Base-by-base conservation (phyloP, 2,888 invertebrate species). In the Thymelicus lineola region DNA sequence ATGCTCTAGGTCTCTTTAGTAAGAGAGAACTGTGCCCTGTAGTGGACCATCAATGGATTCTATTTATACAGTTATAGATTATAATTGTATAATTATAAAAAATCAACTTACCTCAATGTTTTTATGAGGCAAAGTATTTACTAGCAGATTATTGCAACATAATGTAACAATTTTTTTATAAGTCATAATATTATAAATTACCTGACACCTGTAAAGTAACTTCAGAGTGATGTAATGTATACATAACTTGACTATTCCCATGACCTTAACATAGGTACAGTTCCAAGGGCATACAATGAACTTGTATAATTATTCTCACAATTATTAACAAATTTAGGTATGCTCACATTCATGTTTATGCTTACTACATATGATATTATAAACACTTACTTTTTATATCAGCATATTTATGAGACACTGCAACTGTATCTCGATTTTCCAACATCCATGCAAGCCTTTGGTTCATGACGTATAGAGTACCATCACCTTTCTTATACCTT, bases 401-500 rank as follows among this genome's bases (percentile, higher is more conserved):
- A 73, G 98, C 97, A 92, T 98, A 99, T 85, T 97, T 96, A 90
- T 98, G 98, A 69, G 98, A 98, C 71, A 99, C 97, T 14, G 97
- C 96, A 61, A 99, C 98, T 2, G 97, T 98, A 84, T 98, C 98
- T 74, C 96, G 95, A 86, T 98, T 97, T 85, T 98, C 97, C 74
- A 98, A 95, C 97, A 99, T 98, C 98, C 99, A 99, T 48, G 98
- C 99, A 77, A 99, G 94, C 79, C 99, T 95, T 89, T 98, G 97
- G 80, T 98, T 98, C 98, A 99, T 99, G 75, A 99, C 96, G 88
- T 99, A 98, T 70, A 99, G 93, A 0, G 97, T 97, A 12, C 99
- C 99, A 93, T 99, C 98, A 68, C 98, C 98, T 91, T 99, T 99
- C 90, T 99, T 99, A 86, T 97, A 98, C 74, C 98, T 96, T 73